These are phyloP conservation scores for Oligia latruncula DNA, from an alignment of 2,888 invertebrate species.

Conservation along the genomic window DNA sequence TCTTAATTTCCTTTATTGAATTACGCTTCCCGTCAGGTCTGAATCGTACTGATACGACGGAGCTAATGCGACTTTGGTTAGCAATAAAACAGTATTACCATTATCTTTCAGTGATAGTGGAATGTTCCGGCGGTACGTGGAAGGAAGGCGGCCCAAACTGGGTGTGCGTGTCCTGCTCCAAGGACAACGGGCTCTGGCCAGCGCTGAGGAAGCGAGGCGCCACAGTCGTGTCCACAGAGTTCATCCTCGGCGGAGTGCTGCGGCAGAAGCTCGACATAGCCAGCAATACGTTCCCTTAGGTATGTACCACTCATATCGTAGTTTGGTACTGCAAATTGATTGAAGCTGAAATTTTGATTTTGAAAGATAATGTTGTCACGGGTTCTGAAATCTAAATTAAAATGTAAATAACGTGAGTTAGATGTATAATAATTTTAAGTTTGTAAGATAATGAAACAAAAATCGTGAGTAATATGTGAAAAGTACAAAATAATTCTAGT, in stretches of 20 bases:
- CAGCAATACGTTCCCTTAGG: constrained; percentile 57
- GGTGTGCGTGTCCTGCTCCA: constrained; percentile 77
- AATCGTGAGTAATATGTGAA: not conserved
- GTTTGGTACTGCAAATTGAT: constrained; percentile 5
- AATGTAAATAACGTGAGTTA: constrained; percentile 40
- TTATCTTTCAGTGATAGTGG: constrained; percentile 81
- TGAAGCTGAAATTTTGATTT: not conserved
- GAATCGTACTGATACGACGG: not conserved
- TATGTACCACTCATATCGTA: not conserved
- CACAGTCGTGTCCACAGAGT: constrained; percentile 77
- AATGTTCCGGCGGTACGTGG: constrained; percentile 85
- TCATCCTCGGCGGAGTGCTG: constrained; percentile 82
- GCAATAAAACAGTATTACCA: not conserved
- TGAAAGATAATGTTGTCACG: not conserved
- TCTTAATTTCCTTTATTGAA: not conserved
- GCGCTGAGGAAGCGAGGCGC: constrained; percentile 76
- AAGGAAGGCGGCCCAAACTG: constrained; percentile 75
- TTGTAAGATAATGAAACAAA: not conserved
- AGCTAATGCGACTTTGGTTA: not conserved
- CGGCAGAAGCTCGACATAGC: constrained; percentile 76
- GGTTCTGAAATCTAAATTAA: constrained; percentile 20
- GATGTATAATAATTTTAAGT: constrained; percentile 10
- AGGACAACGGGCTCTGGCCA: constrained; percentile 77
- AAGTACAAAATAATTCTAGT: constrained; percentile 12
- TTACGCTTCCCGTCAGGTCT: not conserved